Evolutionary conservation across 2,797 vertebrate genomes (phyloP).

Genomic region (Sebastes steindachneri): DNA sequence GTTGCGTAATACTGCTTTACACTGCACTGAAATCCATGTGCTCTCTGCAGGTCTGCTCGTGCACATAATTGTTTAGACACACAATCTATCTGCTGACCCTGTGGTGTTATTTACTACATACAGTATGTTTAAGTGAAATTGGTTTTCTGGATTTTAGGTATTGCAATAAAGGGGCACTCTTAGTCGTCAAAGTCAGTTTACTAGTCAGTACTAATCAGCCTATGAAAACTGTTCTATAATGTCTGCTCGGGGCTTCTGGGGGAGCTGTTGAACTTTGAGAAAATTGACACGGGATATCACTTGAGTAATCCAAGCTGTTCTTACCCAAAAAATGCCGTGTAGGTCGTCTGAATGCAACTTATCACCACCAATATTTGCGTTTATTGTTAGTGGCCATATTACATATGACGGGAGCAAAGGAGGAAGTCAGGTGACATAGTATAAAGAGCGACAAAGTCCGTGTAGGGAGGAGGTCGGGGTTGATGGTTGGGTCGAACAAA

Average conservation of each 20-base stretch:
- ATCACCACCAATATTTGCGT: too few relatives aligned
- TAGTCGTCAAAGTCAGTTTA: neutral
- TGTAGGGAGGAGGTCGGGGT: too few relatives aligned
- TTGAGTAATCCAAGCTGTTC: too few relatives aligned
- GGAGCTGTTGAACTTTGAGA: neutral
- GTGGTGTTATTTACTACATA: neutral
- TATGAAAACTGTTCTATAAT: neutral
- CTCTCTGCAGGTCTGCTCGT: neutral
- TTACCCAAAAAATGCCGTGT: too few relatives aligned
- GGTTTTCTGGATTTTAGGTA: neutral
- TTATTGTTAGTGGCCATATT: too few relatives aligned
- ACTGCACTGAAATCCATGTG: neutral
- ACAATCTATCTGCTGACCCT: neutral
- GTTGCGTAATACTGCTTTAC: conserved; percentile 5
- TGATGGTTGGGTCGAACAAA: too few relatives aligned
- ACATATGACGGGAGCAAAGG: too few relatives aligned
- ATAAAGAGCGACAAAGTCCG: too few relatives aligned
- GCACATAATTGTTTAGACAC: neutral
- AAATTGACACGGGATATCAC: too few relatives aligned
- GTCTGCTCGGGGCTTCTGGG: neutral
- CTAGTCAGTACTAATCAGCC: neutral
- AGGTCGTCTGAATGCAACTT: too few relatives aligned
- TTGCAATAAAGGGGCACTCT: neutral
- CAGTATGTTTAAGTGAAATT: neutral
- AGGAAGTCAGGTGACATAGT: too few relatives aligned